Conservation (phyloP, 2,888 invertebrate genomes). For the Eledona agricola region DNA sequence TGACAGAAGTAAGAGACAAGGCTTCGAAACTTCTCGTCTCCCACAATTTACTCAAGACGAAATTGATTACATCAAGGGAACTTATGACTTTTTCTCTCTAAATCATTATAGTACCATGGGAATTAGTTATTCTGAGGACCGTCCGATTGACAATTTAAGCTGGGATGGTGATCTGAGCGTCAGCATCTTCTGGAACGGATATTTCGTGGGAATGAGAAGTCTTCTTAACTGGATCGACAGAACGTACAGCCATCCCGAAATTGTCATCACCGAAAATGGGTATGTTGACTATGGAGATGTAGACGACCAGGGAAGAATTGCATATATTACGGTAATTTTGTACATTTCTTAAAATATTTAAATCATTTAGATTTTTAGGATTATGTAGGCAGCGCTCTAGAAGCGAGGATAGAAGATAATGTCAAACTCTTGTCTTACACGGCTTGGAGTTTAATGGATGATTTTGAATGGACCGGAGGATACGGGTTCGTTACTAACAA, state of each 20-base stretch:
- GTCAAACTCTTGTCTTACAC: too few species aligned
- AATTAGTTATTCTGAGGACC: too few species aligned
- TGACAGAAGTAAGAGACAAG: constrained; percentile 67
- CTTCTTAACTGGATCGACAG: constrained; percentile 69
- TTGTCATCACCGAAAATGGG: constrained; percentile 71
- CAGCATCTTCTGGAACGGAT: too few species aligned
- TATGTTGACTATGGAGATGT: constrained; percentile 65
- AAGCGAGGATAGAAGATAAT: too few species aligned
- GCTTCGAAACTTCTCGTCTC: constrained; percentile 69
- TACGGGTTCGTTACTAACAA: too few species aligned
- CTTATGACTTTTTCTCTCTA: constrained; percentile 77
- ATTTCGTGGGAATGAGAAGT: constrained; percentile 68
- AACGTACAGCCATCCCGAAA: constrained; percentile 67
- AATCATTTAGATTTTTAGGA: constrained; percentile 44
- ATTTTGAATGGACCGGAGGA: constrained; percentile 63
- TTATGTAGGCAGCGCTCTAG: constrained; percentile 63
- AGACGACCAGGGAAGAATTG: too few species aligned
- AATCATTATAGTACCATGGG: constrained; percentile 82
- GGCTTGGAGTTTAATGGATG: constrained; percentile 51
- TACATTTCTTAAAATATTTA: too few species aligned
- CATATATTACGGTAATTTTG: too few species aligned
- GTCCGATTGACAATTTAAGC: too few species aligned
- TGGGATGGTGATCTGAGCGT: too few species aligned
- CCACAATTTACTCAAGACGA: constrained; percentile 71
- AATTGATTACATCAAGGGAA: constrained; percentile 67